Evolutionary conservation across 2,113 vertebrate genomes (phyloP), one percentile per base, ranked within the genome.

Genomic region (Microcebus tavaratra): DNA sequence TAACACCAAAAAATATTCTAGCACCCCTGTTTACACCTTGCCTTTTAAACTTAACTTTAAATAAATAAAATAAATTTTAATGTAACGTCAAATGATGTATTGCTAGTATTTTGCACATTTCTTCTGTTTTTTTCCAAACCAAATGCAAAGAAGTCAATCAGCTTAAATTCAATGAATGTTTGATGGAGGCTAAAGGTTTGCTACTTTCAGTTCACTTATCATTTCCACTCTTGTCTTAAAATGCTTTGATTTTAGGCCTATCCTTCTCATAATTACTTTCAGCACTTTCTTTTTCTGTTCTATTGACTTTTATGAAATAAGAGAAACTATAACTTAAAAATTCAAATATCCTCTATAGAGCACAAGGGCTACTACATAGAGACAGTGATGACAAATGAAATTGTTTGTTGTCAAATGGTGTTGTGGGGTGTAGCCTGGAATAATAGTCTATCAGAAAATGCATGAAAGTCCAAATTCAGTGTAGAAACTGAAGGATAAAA

Each of bases 251-350:
- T 73, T 95, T 91, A 88, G 61, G 18, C n/a, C 15, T 20, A 7
- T 50, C 15, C 5, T 59, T 85, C 13, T 85, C 67, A 73, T 83
- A 59, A 79, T 23, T 73, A 88, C 34, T 61, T 72, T 53, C 27
- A 88, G 29, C 27, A 81, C 42, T 76, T 90, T 55, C 45, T 70
- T 45, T 95, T 94, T 42, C 13, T 59, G 36, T 78, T 81, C 76
- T 72, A 79, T 72, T 89, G 63, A 48, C 20, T 86, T 81, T 50
- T 65, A 73, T 78, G 31, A 81, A 94, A 94, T 70, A 80, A 94
- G 39, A 53, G 79, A 78, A 78, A 34, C 53, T 94, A 63, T 39
- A 67, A 88, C 29, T 67, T 78, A 8, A 85, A 92, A 86, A 21
- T 50, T n/a, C 10, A 9, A 81, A 55, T 55, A 55, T 78, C 31